Evolutionary conservation across 2,888 invertebrate genomes (phyloP).

Genomic region (Zygothrica quintamaculata): DNA sequence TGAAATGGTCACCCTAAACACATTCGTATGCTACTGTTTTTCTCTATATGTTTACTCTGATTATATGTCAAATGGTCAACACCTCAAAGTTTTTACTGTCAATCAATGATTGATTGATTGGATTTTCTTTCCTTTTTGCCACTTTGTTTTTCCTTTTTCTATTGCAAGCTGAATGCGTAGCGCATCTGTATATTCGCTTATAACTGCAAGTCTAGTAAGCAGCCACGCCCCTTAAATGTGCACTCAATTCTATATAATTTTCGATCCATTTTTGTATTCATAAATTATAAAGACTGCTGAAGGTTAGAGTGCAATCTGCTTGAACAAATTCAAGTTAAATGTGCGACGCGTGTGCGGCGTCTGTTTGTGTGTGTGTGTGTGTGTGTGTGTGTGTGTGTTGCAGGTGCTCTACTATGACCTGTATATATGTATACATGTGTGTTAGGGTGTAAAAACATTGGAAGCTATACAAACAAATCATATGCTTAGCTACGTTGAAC

Average conservation of each 20-base stretch:
- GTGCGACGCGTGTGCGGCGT: too few relatives aligned
- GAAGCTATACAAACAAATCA: conserved; percentile 42
- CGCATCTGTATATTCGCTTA: conserved; percentile 29
- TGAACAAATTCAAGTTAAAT: conserved; percentile 47
- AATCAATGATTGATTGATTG: too few relatives aligned
- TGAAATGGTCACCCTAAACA: too few relatives aligned
- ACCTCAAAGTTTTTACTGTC: too few relatives aligned
- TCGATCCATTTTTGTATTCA: conserved; percentile 50
- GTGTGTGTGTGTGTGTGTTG: conserved; percentile 22
- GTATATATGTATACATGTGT: background rate
- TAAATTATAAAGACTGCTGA: conserved; percentile 54
- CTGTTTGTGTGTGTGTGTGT: conserved; percentile 2
- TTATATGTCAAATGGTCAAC: too few relatives aligned
- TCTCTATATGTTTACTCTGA: too few relatives aligned
- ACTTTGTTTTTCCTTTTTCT: too few relatives aligned
- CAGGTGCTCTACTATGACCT: conserved; percentile 8
- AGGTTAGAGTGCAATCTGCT: conserved; percentile 51
- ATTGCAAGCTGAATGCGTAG: too few relatives aligned
- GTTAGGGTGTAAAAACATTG: background rate
- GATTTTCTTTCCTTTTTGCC: too few relatives aligned
- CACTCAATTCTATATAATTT: conserved; percentile 57
- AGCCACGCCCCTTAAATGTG: conserved; percentile 55
- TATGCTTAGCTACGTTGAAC: conserved; percentile 32
- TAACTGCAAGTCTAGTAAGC: background rate
- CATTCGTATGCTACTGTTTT: too few relatives aligned